A percentile compares a stretch with the other conserved stretches of the same genome.
phyloP scores from a whole-genome alignment of 2,888 invertebrate genomes.

The Lasioglossum villosulum region DNA sequence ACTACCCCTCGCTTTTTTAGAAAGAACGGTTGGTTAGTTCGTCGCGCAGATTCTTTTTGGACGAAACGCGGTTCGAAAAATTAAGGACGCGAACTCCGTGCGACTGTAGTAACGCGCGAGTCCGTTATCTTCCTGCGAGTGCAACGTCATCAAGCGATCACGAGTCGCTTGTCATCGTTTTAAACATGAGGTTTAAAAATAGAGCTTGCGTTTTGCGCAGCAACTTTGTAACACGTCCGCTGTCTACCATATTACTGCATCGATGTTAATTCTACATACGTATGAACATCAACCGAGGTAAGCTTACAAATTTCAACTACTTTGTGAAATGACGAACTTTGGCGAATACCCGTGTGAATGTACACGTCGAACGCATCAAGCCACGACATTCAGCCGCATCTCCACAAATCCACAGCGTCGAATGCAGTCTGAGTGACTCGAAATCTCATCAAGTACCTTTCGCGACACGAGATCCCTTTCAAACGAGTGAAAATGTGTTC shows the following conservation, averaged over 20 bases:
- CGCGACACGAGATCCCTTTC: constrained; percentile 10
- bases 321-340: neutral
- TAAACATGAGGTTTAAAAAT: constrained; percentile 7
- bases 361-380: neutral
- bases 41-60: neutral
- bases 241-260: neutral
- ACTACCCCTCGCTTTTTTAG: neutral
- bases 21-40: no score
- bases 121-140: constrained; percentile 19
- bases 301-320: neutral
- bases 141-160: neutral
- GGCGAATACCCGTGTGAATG: neutral
- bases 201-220: constrained; percentile 11
- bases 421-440: neutral
- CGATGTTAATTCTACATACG: neutral
- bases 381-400: neutral
- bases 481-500: neutral
- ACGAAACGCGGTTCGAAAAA: neutral
- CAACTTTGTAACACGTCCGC: neutral
- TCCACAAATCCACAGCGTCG: neutral
- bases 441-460: constrained; percentile 1
- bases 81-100: constrained; percentile 24
- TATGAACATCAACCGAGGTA: neutral
- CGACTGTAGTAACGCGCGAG: constrained; percentile 5
- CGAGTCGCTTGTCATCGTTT: constrained; percentile 20